Evolutionary conservation across 2,797 vertebrate species (phyloP).

Genomic region (Rhabdomys pumilio): DNA sequence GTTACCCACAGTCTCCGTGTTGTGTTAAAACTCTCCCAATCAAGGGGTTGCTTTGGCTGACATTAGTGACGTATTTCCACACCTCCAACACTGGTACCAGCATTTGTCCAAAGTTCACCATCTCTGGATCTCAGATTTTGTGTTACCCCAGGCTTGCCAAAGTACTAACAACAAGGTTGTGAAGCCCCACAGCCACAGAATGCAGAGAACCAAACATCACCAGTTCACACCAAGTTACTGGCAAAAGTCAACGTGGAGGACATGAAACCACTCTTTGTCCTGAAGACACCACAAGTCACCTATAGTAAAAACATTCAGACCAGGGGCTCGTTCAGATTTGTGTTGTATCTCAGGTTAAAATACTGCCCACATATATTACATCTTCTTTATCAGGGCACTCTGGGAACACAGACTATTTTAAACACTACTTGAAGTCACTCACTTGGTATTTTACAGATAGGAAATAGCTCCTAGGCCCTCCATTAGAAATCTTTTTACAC

Average conservation of each 20-base stretch:
- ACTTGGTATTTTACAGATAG: not conserved
- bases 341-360: not conserved
- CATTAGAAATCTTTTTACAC: not conserved
- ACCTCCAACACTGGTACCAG: not conserved
- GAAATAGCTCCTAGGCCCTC: not conserved
- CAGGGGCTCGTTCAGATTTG: not conserved
- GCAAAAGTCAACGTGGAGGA: not conserved
- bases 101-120: not conserved
- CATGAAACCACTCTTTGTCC: not conserved
- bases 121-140: not conserved
- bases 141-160: not conserved
- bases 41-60: not conserved
- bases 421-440: conserved; percentile 15
- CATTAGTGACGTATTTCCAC: not conserved
- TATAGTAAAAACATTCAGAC: not conserved
- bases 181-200: conserved; percentile 29
- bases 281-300: not conserved
- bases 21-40: not conserved
- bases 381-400: not conserved
- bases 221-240: not conserved
- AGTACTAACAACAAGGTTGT: not conserved
- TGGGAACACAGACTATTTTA: not conserved
- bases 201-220: not conserved
- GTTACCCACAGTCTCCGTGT: not conserved
- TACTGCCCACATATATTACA: not conserved